Evolutionary conservation across 2,113 vertebrate genomes (phyloP).

Genomic region (Leucoraja erinaceus): DNA sequence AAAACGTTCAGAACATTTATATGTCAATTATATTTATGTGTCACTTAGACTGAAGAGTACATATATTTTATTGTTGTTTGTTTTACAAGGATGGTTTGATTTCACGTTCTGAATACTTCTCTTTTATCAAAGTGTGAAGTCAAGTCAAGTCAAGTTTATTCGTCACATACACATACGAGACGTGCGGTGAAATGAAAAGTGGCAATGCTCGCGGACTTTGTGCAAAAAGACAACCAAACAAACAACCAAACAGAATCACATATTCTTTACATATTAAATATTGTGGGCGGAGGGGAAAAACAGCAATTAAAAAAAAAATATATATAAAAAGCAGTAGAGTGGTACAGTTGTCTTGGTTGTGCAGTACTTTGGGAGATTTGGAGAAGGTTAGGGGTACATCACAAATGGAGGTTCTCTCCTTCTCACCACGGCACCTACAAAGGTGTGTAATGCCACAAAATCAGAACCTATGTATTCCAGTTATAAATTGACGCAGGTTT

Average conservation of each 20-base stretch:
- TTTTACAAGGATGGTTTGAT: neutral
- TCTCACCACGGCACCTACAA: neutral
- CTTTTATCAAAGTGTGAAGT: neutral
- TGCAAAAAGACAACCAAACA: too few species aligned
- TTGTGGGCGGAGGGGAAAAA: too few species aligned
- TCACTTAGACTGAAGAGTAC: neutral
- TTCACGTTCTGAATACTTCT: neutral
- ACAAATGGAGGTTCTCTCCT: neutral
- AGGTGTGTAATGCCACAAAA: neutral
- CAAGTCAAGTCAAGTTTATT: too few species aligned
- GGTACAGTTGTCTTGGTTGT: too few species aligned
- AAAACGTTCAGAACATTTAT: neutral
- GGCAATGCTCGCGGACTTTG: too few species aligned
- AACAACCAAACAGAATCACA: too few species aligned
- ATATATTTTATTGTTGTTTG: neutral
- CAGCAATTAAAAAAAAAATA: too few species aligned
- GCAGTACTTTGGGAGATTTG: neutral
- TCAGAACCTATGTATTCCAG: neutral
- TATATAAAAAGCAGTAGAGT: too few species aligned
- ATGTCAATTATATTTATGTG: neutral
- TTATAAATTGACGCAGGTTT: too few species aligned
- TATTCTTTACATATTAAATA: too few species aligned
- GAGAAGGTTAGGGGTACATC: neutral
- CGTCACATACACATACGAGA: too few species aligned
- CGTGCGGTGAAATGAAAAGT: too few species aligned